These are phyloP conservation scores for Thinocorus orbignyianus DNA, from an alignment of 2,113 vertebrate species.

Conservation along the genomic window DNA sequence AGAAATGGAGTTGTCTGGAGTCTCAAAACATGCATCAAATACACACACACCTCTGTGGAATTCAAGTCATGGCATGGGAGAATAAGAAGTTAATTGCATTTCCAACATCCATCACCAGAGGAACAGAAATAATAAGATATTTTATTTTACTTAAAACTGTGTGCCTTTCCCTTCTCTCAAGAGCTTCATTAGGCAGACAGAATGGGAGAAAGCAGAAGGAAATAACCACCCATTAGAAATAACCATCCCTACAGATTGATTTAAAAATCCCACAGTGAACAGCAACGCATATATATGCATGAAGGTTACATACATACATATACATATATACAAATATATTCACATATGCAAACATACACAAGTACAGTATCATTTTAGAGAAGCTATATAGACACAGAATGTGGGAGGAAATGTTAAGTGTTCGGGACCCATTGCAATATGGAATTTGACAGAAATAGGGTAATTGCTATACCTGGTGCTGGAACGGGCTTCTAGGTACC, in stretches of 20 bases:
- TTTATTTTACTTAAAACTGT: not conserved
- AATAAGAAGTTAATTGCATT: conserved; percentile 1
- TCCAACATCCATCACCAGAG: not conserved
- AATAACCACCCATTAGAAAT: not conserved
- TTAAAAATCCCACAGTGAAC: not conserved
- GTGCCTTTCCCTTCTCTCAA: not conserved
- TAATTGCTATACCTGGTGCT: not conserved
- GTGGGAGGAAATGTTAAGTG: not conserved
- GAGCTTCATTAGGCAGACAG: not conserved
- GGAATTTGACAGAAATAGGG: not conserved
- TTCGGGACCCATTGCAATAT: not conserved
- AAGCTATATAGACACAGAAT: not conserved
- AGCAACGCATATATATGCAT: not conserved
- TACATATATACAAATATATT: not conserved
- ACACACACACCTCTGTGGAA: not conserved
- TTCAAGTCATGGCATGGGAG: not conserved
- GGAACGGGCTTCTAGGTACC: not conserved
- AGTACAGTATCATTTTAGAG: not conserved
- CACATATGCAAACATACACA: not conserved
- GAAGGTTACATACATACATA: not conserved
- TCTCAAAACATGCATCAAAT: not conserved
- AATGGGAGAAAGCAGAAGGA: not conserved
- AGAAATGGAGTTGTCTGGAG: not conserved
- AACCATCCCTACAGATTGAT: not conserved
- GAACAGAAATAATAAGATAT: not conserved